A percentile compares a stretch with the other conserved stretches of the same genome.
These are phyloP conservation scores for Fratercula arctica DNA, from an alignment of 2,797 vertebrate genomes.

Conservation along the genomic window DNA sequence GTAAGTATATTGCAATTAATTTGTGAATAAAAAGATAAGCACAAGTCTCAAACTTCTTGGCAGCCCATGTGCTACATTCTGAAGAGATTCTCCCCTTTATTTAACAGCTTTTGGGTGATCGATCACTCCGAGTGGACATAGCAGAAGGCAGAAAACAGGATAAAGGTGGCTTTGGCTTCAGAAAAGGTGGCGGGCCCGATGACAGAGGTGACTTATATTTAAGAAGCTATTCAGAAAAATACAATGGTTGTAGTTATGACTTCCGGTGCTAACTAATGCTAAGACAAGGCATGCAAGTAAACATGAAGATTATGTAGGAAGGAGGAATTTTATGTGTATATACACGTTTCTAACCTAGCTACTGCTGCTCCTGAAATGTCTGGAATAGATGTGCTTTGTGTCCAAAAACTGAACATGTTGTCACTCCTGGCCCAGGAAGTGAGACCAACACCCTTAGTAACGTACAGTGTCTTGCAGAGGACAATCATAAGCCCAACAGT, in stretches of 20 bases:
- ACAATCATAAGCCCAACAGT: constrained; percentile 40
- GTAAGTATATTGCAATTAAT: constrained; percentile 81
- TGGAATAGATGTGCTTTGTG: constrained; percentile 26
- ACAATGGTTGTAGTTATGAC: background rate
- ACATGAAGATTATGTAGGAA: background rate
- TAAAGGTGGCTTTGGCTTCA: constrained; percentile 94
- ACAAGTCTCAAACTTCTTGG: background rate
- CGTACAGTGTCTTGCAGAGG: constrained; percentile 27
- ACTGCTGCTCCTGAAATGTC: background rate
- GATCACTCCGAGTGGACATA: constrained; percentile 95
- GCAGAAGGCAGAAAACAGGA: constrained; percentile 96
- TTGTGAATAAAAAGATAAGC: background rate
- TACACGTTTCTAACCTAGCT: background rate
- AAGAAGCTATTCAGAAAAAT: no score
- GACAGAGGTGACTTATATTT: constrained; percentile 85
- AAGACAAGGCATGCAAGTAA: background rate
- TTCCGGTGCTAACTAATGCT: constrained; percentile 8
- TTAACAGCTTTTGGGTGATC: constrained; percentile 87
- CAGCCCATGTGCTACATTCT: background rate
- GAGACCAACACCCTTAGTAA: constrained; percentile 52
- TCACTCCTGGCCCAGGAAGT: constrained; percentile 58
- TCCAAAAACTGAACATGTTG: constrained; percentile 10
- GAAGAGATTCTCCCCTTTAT: background rate
- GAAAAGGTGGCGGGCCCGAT: constrained; percentile 86
- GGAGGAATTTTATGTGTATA: background rate